Evolutionary conservation across 2,888 invertebrate species (phyloP), one percentile per base, ranked within the genome.

Genomic region (Hypolimnas misippus): DNA sequence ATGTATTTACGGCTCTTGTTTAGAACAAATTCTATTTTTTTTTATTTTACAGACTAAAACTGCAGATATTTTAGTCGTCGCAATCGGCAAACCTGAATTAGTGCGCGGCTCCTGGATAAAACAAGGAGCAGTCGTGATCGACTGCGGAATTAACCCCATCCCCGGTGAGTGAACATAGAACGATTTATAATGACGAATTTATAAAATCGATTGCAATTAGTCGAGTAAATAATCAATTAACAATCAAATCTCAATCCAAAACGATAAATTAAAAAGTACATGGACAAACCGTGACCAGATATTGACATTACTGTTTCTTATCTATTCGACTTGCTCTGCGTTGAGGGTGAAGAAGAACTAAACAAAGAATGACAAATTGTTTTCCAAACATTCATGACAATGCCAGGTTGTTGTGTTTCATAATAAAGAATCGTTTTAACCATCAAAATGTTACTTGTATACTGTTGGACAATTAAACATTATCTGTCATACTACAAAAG

Each of bases 61-160:
- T 70, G 99, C 99, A 7, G 99, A 99, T 82, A 98, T 99, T 77
- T 88, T 99, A 56, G 97, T 99, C n/a, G 99, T 98, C 25, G 99
- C 96, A 0, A 97, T 99, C 76, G 99, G 99, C 0, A 94, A 95
- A 73, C 93, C 98, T 0, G 95, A 98, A 86, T 93, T 98, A 92
- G 98, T 99, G 1, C 97, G 96, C 82, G 98, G 96, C 0, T 96
- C 96, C 68, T 99, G 99, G 99, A 95, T 99, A 72, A 99, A 99
- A 87, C 97, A 97, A 0, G 99, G 99, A 3, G 98, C 99, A 14
- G 96, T 99, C 10, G 99, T 99, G 42, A 98, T 99, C 75, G 99
- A 99, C 86, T 99, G 99, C 86, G 99, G 99, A 49, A 99, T 99
- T 73, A 99, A 98, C 89, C 94, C 96, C 3, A 95, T 98, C 73